These are phyloP conservation scores for Theocolax elegans DNA, from an alignment of 1,140 invertebrate species.

Conservation along the genomic window DNA sequence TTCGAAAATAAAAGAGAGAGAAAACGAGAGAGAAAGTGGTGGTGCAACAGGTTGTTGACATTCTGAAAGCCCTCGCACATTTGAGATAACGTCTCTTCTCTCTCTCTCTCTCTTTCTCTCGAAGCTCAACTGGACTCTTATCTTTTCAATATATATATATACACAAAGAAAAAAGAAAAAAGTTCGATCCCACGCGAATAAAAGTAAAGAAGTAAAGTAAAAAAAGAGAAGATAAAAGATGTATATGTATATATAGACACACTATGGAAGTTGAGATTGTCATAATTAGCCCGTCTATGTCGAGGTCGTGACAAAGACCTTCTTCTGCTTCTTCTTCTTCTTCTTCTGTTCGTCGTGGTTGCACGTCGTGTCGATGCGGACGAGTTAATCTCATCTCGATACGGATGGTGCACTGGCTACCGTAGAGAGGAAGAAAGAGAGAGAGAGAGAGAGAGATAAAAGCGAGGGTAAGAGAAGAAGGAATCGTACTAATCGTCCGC, in stretches of 20 bases:
- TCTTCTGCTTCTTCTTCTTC: neutral
- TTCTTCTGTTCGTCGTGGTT: neutral
- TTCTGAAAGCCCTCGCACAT: neutral
- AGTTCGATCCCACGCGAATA: too few relatives aligned
- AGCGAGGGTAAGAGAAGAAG: neutral
- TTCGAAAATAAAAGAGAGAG: conserved; percentile 6
- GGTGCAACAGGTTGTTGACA: conserved; percentile 22
- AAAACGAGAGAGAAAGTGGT: too few relatives aligned
- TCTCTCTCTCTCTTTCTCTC: neutral
- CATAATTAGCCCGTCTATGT: conserved; percentile 16
- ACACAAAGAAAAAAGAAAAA: too few relatives aligned
- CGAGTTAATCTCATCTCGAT: conserved; percentile 36
- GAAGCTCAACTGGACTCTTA: too few relatives aligned
- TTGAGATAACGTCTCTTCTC: neutral
- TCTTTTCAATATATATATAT: too few relatives aligned
- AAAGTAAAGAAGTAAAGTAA: too few relatives aligned
- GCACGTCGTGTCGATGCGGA: conserved; percentile 20
- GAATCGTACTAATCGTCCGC: conserved; percentile 16
- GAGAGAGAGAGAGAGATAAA: neutral
- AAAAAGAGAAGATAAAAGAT: neutral
- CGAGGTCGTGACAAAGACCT: conserved; percentile 20
- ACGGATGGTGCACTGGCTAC: neutral
- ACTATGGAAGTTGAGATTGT: neutral
- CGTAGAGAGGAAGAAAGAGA: neutral
- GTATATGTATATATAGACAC: neutral